Evolutionary conservation across 1,140 invertebrate genomes (phyloP), one percentile per base, ranked within the genome.

Genomic region (Stratiolaelaps scimitus): DNA sequence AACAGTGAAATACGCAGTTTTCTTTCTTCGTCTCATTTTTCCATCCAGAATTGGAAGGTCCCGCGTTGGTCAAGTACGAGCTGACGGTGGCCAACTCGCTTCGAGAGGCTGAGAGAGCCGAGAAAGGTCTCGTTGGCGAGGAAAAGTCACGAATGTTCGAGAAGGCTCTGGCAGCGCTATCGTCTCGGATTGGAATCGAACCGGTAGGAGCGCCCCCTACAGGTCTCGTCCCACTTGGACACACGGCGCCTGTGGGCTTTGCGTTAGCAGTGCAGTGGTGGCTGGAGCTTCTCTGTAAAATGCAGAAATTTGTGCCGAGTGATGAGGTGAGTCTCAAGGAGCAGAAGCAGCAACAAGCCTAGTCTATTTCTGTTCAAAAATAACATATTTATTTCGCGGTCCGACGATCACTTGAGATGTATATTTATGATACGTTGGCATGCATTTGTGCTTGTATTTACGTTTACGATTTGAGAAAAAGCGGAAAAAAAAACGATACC

Each of bases 231-330:
- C 53, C 53, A 20, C 23, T 60, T 15, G 13, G 26, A 20, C 53
- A 60, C 53, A 60, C 26, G 2, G 53, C 53, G 20, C 53, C 53
- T 10, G 17, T 60, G 2, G 53, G 53, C 15, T 60, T 60, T 23
- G 53, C 53, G 15, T 10, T 60, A 13, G 53, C 53, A 23, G 20
- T 60, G 13, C 26, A 60, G 23, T 60, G 53, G 53, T 29, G 26
- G 53, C 23, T 60, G 26, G 53, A 60, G 34, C 23, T 60, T 1
- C 53, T 60, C 53, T 60, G 53, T 10, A 60, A 60, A 60, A 60
- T 60, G 53, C 15, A 60, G 15, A 60, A 60, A 60, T 60, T 29
- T 23, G 53, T 60, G 15, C 53, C 53, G 4, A 60, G 53, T 26
- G 53, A 60, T 34, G 53, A 60, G 53, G 53, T 60, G 10, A 7